Conservation (phyloP, 2,797 vertebrate species). For the Corythornis leucogaster region DNA sequence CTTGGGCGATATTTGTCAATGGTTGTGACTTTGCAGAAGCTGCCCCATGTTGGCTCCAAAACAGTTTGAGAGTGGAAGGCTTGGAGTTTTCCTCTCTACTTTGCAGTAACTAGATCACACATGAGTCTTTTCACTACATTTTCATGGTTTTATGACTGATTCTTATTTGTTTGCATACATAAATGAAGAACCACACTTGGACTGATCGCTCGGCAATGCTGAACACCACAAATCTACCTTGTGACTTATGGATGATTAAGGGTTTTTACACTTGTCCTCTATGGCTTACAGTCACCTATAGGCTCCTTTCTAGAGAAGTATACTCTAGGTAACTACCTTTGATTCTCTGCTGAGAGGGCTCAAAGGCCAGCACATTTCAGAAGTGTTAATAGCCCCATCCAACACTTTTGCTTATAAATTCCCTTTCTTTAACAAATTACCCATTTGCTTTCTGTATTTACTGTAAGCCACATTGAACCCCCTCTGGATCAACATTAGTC, state of each 20-base stretch:
- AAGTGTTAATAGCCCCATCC: background rate
- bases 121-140: background rate
- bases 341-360: background rate
- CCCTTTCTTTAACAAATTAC: background rate
- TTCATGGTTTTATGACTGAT: constrained; percentile 21
- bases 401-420: background rate
- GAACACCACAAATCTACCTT: constrained; percentile 38
- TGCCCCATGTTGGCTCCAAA: background rate
- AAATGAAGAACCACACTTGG: constrained; percentile 61
- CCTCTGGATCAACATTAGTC: background rate
- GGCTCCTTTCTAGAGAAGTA: background rate
- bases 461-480: background rate
- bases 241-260: constrained; percentile 33
- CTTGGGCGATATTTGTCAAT: background rate
- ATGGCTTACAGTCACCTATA: background rate
- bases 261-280: background rate
- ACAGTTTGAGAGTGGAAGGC: background rate
- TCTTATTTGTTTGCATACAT: constrained; percentile 37
- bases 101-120: background rate
- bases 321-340: background rate
- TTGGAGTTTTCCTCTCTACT: background rate
- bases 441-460: background rate
- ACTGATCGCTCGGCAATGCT: background rate
- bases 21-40: background rate
- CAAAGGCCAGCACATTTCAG: background rate